A percentile compares a stretch with the other conserved stretches of the same genome.
Conservation (phyloP, 2,888 invertebrate genomes). For the Pristionchus maxplancki region DNA sequence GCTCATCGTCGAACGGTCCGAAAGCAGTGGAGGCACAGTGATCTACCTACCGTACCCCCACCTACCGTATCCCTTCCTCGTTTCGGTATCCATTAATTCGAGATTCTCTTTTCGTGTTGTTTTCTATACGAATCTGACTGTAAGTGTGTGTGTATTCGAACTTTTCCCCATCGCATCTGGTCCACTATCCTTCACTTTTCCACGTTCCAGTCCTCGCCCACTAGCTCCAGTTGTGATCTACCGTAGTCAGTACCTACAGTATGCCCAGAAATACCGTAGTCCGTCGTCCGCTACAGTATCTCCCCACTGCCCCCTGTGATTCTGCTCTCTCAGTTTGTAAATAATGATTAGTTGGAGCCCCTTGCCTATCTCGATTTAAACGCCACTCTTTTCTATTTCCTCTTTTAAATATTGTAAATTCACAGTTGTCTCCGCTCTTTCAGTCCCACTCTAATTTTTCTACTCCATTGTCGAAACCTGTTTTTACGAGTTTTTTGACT, state of each 20-base stretch:
- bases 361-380: constrained; percentile 28
- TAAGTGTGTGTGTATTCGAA: not conserved
- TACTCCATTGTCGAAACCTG: constrained; percentile 18
- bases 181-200: not conserved
- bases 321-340: not conserved
- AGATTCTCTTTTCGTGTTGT: not conserved
- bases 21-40: constrained; percentile 31
- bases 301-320: constrained; percentile 14
- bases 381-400: not conserved
- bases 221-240: constrained; percentile 30
- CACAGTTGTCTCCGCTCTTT: not conserved
- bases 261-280: not conserved
- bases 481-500: constrained; percentile 22
- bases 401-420: not conserved
- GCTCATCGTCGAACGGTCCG: constrained; percentile 9
- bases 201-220: not conserved
- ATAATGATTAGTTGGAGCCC: not conserved
- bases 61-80: not conserved
- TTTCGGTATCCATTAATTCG: no score
- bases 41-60: constrained; percentile 15
- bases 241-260: constrained; percentile 21
- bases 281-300: not conserved
- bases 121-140: not conserved
- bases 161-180: not conserved
- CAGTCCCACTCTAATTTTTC: not conserved